Conservation (phyloP, 2,888 invertebrate species). For the Microctonus brassicae region DNA sequence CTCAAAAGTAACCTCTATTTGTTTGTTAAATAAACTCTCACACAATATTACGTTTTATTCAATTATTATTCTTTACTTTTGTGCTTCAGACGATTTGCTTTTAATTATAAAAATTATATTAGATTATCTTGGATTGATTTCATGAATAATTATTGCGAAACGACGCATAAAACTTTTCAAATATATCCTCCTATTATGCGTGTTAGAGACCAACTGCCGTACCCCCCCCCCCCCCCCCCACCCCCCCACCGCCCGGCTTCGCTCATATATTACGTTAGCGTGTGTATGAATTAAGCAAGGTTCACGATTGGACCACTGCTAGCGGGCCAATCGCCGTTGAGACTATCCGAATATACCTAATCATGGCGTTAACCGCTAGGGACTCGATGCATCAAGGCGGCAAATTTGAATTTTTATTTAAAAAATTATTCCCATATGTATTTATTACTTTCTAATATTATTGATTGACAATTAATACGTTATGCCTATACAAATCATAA, state of each 20-base stretch:
- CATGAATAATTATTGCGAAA: not conserved
- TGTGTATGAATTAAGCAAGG: not conserved
- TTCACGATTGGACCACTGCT: conserved; percentile 47
- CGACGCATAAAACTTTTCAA: conserved; percentile 30
- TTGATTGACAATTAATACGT: too few species aligned
- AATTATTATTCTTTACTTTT: too few species aligned
- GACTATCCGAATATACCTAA: conserved; percentile 44
- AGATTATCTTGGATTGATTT: too few species aligned
- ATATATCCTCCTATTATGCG: conserved; percentile 7
- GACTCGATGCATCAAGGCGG: not conserved
- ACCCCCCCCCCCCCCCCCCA: conserved; percentile 55
- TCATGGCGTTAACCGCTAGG: conserved; percentile 23
- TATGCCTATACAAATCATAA: too few species aligned
- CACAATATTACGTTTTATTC: too few species aligned
- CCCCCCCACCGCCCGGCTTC: too few species aligned
- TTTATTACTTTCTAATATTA: too few species aligned
- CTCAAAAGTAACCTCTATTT: conserved; percentile 15
- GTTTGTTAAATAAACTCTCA: not conserved
- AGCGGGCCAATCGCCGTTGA: conserved; percentile 41
- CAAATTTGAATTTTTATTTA: conserved; percentile 28
- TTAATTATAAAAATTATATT: too few species aligned
- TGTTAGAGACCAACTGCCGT: conserved; percentile 55
- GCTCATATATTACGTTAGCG: too few species aligned
- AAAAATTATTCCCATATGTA: too few species aligned
- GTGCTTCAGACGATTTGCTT: too few species aligned